A percentile compares a stretch with the other conserved stretches of the same genome.
phyloP scores from a whole-genome alignment of 1,140 invertebrate genomes.

The Helicoverpa armigera region DNA sequence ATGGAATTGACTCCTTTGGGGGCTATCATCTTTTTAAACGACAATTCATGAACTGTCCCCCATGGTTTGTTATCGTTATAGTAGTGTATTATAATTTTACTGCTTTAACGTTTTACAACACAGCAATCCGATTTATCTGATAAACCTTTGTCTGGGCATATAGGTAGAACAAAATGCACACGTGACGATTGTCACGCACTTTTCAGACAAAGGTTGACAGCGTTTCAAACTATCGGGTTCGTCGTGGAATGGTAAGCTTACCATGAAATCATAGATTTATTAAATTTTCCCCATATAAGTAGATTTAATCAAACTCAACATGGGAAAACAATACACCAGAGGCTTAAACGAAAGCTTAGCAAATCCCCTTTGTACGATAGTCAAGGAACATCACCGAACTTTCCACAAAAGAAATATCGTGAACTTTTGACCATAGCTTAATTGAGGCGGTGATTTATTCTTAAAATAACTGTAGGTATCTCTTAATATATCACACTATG shows the following conservation, averaged over 20 bases:
- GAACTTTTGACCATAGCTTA: neutral
- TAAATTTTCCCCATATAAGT: neutral
- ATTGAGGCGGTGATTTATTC: neutral
- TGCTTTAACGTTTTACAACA: too few relatives aligned
- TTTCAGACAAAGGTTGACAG: neutral
- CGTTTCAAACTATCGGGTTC: neutral
- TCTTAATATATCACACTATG: slow-evolving; percentile 5
- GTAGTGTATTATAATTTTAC: too few relatives aligned
- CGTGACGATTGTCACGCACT: slow-evolving; percentile 19
- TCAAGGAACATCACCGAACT: too few relatives aligned
- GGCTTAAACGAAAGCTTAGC: too few relatives aligned
- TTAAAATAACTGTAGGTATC: slow-evolving; percentile 33
- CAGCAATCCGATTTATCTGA: neutral
- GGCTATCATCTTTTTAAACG: too few relatives aligned
- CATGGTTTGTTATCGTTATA: too few relatives aligned
- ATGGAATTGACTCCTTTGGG: too few relatives aligned
- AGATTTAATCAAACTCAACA: too few relatives aligned
- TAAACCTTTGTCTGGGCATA: slow-evolving; percentile 3
- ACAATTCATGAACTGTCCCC: too few relatives aligned
- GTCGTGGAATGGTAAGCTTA: neutral
- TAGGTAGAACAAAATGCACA: neutral
- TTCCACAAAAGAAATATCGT: neutral
- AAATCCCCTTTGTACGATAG: too few relatives aligned
- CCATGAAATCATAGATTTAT: slow-evolving; percentile 10
- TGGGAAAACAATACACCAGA: too few relatives aligned